Evolutionary conservation across 2,797 vertebrate genomes (phyloP), one percentile per base, ranked within the genome.

Genomic region (Acanthis flammea): DNA sequence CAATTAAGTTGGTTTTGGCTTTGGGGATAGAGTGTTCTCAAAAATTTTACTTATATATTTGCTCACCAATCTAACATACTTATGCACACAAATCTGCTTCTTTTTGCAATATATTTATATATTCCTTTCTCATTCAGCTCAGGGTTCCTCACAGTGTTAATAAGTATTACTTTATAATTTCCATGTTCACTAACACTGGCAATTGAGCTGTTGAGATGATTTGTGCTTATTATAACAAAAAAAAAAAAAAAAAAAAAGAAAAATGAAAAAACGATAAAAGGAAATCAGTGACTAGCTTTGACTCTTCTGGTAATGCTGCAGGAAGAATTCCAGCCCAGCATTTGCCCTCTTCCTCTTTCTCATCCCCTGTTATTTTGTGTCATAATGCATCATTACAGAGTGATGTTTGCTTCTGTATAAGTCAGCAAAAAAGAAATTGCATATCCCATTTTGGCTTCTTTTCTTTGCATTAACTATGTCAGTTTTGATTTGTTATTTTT

Each of bases 341-440:
- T 96, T 96, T 95, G 14, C 33, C 42, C 47, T 24, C 53, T 76
- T 44, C 33, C 39, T 68, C 35, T 61, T 93, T 95, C 61, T 81
- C 17, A 70, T 92, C 35, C 62, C 5, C 58, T 60, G n/a, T 87
- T 98, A 94, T 95, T 97, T 93, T 90, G 42, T 97, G 88, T 95
- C 95, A 97, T 94, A 97, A 97, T 90, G 84, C 72, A 95, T 96
- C 91, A 96, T 94, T 96, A 96, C 76, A 92, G 91, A 79, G 55
- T 92, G 87, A 95, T 84, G 86, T 66, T 95, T 92, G 58, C 30
- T 95, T 89, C 77, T 92, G 70, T 94, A 94, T 67, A 90, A 96
- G 91, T 97, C 97, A 97, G 96, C 94, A 96, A 86, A 97, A 96
- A 93, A 78, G 12, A 84, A 75, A 97, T 95, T 97, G 35, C 74